Evolutionary conservation across 37 sponge, comb jelly and placozoan species (phyloP).

Genomic region (Mnemiopsis leidyi): DNA sequence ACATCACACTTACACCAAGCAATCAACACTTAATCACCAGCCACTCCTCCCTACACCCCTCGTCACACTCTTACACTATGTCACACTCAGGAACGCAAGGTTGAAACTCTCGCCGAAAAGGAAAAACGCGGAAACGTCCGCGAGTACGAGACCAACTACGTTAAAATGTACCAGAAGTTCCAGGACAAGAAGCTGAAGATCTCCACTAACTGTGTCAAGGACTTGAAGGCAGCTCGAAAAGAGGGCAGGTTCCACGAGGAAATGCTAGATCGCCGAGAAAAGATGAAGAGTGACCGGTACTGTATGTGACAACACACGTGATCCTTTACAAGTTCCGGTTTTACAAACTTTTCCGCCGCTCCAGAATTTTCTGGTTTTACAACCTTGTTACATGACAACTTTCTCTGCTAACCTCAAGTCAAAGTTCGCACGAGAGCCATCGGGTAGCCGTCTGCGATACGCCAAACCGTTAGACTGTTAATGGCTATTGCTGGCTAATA

Average conservation of each 20-base stretch:
- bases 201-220: neutral
- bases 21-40: neutral
- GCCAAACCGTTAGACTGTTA: neutral
- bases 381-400: no score
- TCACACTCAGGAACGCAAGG: neutral
- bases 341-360: no score
- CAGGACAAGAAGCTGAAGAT: conserved; percentile 64
- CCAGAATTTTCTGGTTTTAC: no score
- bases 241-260: conserved; percentile 62
- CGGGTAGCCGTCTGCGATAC: neutral
- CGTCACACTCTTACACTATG: neutral
- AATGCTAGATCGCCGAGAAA: conserved; percentile 35
- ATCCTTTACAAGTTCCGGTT: no score
- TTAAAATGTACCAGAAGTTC: conserved; percentile 53
- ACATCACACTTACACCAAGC: neutral
- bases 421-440: no score
- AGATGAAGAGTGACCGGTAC: conserved; percentile 61
- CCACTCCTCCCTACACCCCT: neutral
- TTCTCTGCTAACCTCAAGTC: no score
- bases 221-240: conserved; percentile 19
- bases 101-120: conserved; percentile 19
- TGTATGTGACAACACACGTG: conserved; percentile 11
- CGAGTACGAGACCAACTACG: conserved; percentile 49
- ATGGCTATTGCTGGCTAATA: neutral
- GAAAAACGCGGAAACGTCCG: conserved; percentile 26